Conservation (phyloP, 2,888 invertebrate species). For the Machimus atricapillus region DNA sequence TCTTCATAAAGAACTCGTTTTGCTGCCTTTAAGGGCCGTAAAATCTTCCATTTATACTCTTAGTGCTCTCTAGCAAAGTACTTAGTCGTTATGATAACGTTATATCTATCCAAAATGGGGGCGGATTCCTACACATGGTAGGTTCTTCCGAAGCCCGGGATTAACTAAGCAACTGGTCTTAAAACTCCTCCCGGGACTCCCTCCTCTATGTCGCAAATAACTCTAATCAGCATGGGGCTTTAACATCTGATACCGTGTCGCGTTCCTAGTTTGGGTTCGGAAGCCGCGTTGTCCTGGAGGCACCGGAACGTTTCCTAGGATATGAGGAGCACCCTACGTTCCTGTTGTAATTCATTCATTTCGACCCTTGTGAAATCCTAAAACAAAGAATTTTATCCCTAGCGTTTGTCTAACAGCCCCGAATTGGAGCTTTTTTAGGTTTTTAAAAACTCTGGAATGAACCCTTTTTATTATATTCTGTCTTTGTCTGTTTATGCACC, state of each 20-base stretch:
- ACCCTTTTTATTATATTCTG: neutral
- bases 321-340: neutral
- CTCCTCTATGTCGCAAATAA: neutral
- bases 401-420: neutral
- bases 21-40: neutral
- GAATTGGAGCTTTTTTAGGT: neutral
- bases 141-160: neutral
- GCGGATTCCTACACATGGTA: neutral
- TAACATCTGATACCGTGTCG: neutral
- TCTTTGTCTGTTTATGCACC: neutral
- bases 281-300: neutral
- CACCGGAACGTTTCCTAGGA: neutral
- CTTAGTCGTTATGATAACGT: slow-evolving; percentile 14
- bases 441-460: neutral
- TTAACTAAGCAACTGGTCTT: neutral
- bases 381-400: neutral
- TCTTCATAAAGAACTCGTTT: neutral
- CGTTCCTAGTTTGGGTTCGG: neutral
- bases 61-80: neutral
- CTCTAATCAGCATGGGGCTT: neutral
- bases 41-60: slow-evolving; percentile 10
- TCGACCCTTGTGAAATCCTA: neutral
- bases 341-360: neutral
- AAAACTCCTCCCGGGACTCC: neutral
- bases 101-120: slow-evolving; percentile 3